These are phyloP conservation scores for Philonicus albiceps DNA, from an alignment of 2,888 invertebrate species.

Conservation along the genomic window DNA sequence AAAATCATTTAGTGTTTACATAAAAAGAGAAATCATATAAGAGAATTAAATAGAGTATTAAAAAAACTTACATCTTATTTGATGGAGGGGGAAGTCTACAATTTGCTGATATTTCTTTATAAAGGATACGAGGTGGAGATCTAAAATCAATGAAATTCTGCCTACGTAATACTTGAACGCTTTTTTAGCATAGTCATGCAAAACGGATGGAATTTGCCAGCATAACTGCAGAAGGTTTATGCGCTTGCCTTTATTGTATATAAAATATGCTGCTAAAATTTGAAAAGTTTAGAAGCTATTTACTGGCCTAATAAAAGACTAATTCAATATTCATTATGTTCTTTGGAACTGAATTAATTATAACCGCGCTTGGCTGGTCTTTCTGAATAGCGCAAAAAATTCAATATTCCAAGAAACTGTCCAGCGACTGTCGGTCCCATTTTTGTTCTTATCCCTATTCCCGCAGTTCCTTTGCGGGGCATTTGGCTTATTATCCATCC, in stretches of 20 bases:
- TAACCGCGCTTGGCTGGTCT: not conserved
- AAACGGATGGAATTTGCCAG: not conserved
- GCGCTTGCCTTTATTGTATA: not conserved
- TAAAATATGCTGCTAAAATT: not conserved
- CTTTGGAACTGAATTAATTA: not conserved
- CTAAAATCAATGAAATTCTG: no score
- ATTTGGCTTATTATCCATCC: slow-evolving; percentile 24
- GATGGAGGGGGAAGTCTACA: no score
- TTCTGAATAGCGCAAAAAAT: not conserved
- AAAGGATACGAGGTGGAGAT: no score
- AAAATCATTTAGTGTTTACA: no score
- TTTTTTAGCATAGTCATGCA: no score
- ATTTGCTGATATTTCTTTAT: no score
- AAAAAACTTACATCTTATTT: no score
- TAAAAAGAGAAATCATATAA: no score
- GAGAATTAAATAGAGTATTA: no score
- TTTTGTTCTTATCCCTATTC: not conserved
- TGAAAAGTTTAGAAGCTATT: not conserved
- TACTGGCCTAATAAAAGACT: not conserved
- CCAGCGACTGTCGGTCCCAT: not conserved
- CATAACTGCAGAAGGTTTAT: not conserved
- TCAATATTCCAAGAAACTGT: not conserved
- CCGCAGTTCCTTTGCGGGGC: not conserved
- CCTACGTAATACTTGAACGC: no score
- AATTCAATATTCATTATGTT: not conserved